Percentiles rank a stretch among this genome's conserved stretches.
These are phyloP conservation scores for Porites evermanni DNA, from an alignment of 92 coral and sea anemone species.

Conservation along the genomic window DNA sequence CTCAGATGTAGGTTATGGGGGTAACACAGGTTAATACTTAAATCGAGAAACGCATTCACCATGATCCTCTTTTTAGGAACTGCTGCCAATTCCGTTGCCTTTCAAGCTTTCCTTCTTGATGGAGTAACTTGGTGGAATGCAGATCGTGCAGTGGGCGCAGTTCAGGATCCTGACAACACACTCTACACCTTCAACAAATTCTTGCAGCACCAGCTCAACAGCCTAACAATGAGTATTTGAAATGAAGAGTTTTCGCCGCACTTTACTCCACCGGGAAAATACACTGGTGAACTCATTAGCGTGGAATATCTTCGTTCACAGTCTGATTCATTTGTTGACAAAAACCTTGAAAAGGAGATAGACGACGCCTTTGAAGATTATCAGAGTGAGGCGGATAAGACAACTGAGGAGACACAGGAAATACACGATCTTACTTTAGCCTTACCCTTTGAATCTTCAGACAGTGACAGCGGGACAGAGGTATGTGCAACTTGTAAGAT, in stretches of 20 bases:
- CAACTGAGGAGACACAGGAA: no score
- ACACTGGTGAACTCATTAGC: slow-evolving; percentile 29
- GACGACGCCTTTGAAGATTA: background rate
- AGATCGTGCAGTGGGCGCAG: background rate
- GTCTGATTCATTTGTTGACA: background rate
- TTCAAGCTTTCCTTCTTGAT: background rate
- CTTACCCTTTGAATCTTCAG: no score
- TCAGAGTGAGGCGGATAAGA: no score
- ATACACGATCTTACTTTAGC: no score
- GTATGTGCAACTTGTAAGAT: no score
- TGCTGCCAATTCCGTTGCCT: background rate
- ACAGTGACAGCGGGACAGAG: background rate
- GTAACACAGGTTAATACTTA: no score
- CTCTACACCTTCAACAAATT: background rate
- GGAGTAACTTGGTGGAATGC: background rate
- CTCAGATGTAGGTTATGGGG: no score
- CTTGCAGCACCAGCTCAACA: slow-evolving; percentile 16
- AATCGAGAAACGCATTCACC: no score
- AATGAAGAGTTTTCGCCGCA: background rate
- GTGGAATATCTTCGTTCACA: slow-evolving; percentile 32
- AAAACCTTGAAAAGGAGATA: background rate
- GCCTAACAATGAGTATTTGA: background rate
- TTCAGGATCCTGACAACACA: background rate
- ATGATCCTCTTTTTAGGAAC: background rate
- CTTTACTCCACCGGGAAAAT: background rate